Evolutionary conservation across 2,888 invertebrate genomes (phyloP).

Genomic region (Aleiodes testaceus): DNA sequence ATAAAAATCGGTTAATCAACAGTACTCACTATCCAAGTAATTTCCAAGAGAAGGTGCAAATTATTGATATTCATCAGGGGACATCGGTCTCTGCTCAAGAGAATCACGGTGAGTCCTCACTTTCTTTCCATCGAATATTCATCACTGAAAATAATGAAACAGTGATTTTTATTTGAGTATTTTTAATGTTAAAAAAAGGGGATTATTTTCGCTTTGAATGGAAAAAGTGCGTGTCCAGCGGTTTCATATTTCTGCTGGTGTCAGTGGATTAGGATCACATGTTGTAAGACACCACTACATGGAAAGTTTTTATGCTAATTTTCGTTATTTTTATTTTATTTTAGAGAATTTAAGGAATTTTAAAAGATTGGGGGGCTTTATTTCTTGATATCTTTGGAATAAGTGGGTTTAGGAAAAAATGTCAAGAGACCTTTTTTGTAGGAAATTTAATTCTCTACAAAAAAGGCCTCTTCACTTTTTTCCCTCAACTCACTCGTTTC

Average conservation of each 20-base stretch:
- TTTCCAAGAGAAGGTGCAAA: constrained; percentile 25
- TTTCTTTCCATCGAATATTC: background rate
- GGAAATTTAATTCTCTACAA: too few relatives aligned
- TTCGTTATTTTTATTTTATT: background rate
- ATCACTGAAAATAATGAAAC: background rate
- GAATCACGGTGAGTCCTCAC: constrained; percentile 38
- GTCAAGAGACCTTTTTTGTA: too few relatives aligned
- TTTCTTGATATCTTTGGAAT: too few relatives aligned
- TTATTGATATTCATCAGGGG: constrained; percentile 7
- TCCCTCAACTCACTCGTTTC: background rate
- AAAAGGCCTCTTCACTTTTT: background rate
- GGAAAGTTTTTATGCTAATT: constrained; percentile 12
- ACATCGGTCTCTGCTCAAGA: background rate
- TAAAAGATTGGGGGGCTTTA: background rate
- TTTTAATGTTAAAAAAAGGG: background rate
- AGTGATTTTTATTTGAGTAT: constrained; percentile 17
- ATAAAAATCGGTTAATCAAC: constrained; percentile 34
- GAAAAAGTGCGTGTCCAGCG: constrained; percentile 34
- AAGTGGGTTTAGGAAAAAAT: too few relatives aligned
- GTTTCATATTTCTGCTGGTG: constrained; percentile 40
- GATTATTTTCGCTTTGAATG: background rate
- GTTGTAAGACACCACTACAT: constrained; percentile 37
- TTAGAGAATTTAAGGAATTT: too few relatives aligned
- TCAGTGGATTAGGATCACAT: constrained; percentile 43
- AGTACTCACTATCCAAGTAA: constrained; percentile 14